A percentile compares a stretch with the other conserved stretches of the same genome.
Conservation (phyloP, 1,140 invertebrate genomes). For the Tetragnatha versicolor region DNA sequence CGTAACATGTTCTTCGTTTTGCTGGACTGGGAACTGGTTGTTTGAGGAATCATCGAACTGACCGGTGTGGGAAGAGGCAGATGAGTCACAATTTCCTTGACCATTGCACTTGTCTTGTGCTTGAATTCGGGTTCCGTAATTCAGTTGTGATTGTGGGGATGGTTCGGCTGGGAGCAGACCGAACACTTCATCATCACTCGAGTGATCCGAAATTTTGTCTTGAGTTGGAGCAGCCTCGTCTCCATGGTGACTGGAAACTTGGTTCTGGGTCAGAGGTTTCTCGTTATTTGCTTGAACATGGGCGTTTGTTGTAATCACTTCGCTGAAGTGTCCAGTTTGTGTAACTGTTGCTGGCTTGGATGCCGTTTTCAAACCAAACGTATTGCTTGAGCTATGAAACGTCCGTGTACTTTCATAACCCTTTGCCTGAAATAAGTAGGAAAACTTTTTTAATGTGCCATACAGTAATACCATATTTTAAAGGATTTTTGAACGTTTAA, state of each 20-base stretch:
- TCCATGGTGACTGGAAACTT: not conserved
- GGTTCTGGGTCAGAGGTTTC: not conserved
- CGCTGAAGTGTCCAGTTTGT: not conserved
- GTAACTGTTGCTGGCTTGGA: not conserved
- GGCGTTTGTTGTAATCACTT: not conserved
- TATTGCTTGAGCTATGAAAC: not conserved
- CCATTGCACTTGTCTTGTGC: not conserved
- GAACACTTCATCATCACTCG: not conserved
- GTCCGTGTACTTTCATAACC: not conserved
- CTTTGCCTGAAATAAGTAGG: not conserved
- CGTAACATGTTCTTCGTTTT: not conserved
- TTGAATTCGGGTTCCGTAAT: not conserved
- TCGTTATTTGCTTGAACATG: not conserved
- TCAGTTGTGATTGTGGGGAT: not conserved
- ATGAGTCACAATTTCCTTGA: not conserved
- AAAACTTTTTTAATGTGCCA: no score
- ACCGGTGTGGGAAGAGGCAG: not conserved
- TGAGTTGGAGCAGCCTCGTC: not conserved
- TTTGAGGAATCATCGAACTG: not conserved
- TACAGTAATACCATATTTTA: no score
- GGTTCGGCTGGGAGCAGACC: not conserved
- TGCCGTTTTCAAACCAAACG: constrained; percentile 1
- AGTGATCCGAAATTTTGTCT: not conserved
- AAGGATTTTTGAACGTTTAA: no score
- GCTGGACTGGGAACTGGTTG: not conserved